phyloP scores from a whole-genome alignment of 1,140 invertebrate species.

The Pissodes strobi region DNA sequence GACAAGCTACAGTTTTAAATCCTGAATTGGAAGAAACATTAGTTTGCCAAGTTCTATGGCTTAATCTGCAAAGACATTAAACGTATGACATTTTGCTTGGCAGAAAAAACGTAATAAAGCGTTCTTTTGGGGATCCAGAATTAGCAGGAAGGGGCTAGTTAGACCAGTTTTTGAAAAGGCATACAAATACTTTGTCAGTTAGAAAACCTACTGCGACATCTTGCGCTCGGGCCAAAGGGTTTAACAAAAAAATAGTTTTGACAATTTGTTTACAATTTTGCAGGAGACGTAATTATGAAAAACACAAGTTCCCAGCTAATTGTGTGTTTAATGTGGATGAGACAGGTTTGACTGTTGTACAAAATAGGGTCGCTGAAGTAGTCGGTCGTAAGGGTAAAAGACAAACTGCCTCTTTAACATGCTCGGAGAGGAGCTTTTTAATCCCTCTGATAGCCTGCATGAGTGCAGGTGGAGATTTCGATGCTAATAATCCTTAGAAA shows the following conservation, averaged over 20 bases:
- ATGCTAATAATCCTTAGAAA: constrained; percentile 53
- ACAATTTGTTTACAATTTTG: no score
- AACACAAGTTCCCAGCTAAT: constrained; percentile 40
- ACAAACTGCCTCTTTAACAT: constrained; percentile 46
- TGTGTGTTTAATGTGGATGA: no score
- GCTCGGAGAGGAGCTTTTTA: no score
- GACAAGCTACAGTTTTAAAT: no score
- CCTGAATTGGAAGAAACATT: constrained; percentile 20
- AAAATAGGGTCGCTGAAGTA: no score
- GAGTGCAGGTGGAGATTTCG: constrained; percentile 50
- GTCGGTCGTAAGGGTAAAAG: constrained; percentile 46
- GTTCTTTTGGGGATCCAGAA: constrained; percentile 7
- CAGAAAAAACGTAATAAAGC: constrained; percentile 11
- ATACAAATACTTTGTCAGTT: no score
- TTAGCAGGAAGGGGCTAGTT: constrained; percentile 5
- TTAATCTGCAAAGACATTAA: constrained; percentile 7
- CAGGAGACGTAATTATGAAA: no score
- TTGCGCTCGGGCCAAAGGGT: background rate
- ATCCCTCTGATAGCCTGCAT: constrained; percentile 41
- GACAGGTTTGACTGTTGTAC: no score
- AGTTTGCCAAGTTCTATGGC: constrained; percentile 23
- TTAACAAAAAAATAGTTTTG: constrained; percentile 11
- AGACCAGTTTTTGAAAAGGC: background rate
- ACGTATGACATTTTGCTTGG: no score
- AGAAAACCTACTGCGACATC: constrained; percentile 25